These are phyloP conservation scores for Trididemnum nubilum DNA, from an alignment of 23 tunicate species.

Conservation along the genomic window DNA sequence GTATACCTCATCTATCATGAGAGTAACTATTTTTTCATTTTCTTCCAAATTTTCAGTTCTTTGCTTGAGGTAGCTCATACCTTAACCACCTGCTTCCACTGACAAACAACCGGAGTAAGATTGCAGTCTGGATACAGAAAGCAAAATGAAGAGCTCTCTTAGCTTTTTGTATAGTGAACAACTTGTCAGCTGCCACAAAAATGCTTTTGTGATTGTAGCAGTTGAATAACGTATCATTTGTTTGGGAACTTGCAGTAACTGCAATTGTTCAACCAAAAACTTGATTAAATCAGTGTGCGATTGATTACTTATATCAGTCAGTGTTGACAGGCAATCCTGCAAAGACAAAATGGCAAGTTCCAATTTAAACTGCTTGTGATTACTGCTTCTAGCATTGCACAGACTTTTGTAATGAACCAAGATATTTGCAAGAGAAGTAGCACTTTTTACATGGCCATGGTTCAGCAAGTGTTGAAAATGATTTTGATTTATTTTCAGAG, in stretches of 20 bases:
- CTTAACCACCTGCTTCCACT: neutral
- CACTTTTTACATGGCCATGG: neutral
- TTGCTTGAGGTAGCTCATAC: neutral
- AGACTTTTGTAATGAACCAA: neutral
- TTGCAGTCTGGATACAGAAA: neutral
- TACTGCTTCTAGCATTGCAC: neutral
- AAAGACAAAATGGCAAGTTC: neutral
- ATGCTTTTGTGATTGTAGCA: neutral
- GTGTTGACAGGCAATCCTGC: neutral
- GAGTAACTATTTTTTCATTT: neutral
- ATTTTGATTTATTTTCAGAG: neutral
- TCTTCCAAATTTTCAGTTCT: neutral
- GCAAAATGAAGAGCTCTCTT: neutral
- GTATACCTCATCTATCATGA: neutral
- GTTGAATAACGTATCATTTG: neutral
- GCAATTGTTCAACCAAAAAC: neutral
- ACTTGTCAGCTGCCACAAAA: slow-evolving; percentile 1
- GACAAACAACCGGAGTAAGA: neutral
- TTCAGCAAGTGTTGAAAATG: neutral
- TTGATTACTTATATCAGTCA: neutral
- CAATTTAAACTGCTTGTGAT: neutral
- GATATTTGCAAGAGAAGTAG: neutral
- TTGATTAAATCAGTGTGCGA: neutral
- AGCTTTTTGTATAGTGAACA: neutral
- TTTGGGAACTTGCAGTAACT: neutral